A percentile compares a stretch with the other conserved stretches of the same genome.
Conservation (phyloP, 2,113 vertebrate genomes). For the Vicugna pacos region DNA sequence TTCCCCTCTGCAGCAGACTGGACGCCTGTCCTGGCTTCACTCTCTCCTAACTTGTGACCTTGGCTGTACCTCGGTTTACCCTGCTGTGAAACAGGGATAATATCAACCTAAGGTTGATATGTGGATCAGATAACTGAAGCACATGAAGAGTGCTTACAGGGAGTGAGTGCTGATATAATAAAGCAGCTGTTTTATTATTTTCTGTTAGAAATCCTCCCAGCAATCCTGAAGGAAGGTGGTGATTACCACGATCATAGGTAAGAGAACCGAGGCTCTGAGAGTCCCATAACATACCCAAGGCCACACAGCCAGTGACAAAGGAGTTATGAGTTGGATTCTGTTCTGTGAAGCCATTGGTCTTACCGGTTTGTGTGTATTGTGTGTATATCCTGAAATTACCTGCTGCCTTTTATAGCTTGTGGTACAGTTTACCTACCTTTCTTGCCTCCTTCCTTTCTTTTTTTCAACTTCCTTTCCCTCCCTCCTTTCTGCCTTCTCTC, state of each 20-base stretch:
- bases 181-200: background rate
- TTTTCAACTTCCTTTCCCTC: background rate
- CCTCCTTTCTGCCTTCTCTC: background rate
- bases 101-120: background rate
- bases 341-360: background rate
- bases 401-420: background rate
- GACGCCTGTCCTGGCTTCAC: background rate
- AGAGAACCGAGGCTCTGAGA: background rate
- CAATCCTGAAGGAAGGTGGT: background rate
- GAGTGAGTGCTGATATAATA: background rate
- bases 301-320: background rate
- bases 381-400: background rate
- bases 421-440: background rate
- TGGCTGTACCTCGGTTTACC: background rate
- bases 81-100: background rate
- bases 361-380: background rate
- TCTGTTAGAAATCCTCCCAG: background rate
- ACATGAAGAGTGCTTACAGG: background rate
- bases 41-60: background rate
- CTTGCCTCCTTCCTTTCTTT: background rate
- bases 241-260: background rate
- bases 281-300: background rate
- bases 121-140: background rate
- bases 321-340: background rate
- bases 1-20: background rate